Evolutionary conservation across 2,113 vertebrate genomes (phyloP).

Genomic region (Helogale parvula): DNA sequence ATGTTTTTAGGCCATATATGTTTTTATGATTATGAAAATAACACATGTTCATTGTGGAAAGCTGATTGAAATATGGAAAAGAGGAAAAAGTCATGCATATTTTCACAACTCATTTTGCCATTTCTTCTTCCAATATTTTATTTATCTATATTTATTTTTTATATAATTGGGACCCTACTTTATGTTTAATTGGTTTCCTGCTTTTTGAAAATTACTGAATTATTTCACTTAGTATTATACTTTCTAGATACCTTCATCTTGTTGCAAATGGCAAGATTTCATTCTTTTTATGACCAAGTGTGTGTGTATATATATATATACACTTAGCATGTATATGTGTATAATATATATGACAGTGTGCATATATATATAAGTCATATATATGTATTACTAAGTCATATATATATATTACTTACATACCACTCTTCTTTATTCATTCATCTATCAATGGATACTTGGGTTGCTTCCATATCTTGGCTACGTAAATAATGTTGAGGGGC

Average conservation of each 20-base stretch:
- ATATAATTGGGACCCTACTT: background rate
- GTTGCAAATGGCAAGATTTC: background rate
- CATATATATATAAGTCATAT: no score
- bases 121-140: constrained; percentile 32
- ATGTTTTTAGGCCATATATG: background rate
- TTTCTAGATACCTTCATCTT: no score
- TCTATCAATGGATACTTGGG: no score
- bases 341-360: no score
- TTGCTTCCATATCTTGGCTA: no score
- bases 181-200: background rate
- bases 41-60: background rate
- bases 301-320: no score
- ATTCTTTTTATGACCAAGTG: background rate
- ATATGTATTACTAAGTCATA: background rate
- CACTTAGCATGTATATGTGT: no score
- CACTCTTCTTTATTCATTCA: no score
- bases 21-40: constrained; percentile 10
- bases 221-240: background rate
- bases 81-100: background rate
- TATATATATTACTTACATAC: no score
- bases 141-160: background rate
- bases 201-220: background rate
- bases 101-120: background rate
- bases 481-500: no score
- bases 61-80: background rate